These are phyloP conservation scores for Pediacus dermestoides DNA, from an alignment of 2,888 invertebrate species.

Conservation along the genomic window DNA sequence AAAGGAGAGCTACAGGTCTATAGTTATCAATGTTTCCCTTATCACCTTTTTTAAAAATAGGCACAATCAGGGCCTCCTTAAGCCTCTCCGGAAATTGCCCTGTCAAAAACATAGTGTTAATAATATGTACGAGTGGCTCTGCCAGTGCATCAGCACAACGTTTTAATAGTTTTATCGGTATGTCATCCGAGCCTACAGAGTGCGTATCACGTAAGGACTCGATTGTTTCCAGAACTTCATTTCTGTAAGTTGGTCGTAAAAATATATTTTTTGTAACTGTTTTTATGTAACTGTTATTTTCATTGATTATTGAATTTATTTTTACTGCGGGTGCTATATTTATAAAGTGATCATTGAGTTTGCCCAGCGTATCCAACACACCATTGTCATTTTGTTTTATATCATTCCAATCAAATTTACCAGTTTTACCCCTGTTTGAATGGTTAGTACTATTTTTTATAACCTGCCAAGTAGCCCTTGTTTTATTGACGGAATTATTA, in stretches of 20 bases:
- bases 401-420: no score
- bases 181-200: slow-evolving; percentile 5
- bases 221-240: not conserved
- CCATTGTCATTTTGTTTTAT: no score
- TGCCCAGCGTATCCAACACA: no score
- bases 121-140: slow-evolving; percentile 2
- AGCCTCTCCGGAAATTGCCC: slow-evolving; percentile 3
- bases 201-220: not conserved
- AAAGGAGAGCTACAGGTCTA: slow-evolving; percentile 4
- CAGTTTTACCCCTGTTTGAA: no score
- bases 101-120: slow-evolving; percentile 3
- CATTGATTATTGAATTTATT: no score
- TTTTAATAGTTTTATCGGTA: slow-evolving; percentile 5
- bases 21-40: not conserved
- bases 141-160: not conserved
- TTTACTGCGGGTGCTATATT: no score
- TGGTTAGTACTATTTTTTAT: no score
- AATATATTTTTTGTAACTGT: no score
- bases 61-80: not conserved
- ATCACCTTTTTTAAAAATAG: not conserved
- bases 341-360: no score
- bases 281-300: no score
- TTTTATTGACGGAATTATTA: no score
- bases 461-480: no score
- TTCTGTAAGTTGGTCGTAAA: not conserved